phyloP scores from a whole-genome alignment of 2,113 vertebrate species.

The Harpagus bidentatus region DNA sequence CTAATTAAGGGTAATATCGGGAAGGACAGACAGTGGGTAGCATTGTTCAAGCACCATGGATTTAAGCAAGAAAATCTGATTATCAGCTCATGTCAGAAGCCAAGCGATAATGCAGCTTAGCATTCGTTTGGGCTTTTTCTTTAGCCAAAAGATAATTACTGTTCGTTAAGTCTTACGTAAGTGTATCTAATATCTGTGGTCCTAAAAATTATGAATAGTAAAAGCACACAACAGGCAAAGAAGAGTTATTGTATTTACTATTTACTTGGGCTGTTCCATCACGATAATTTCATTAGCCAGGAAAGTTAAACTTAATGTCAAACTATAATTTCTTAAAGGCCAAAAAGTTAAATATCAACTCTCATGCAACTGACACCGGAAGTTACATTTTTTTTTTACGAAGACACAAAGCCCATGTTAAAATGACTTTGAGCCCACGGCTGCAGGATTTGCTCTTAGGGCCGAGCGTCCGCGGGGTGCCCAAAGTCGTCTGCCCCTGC shows the following conservation, averaged over 20 bases:
- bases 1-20: conserved; percentile 97
- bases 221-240: conserved; percentile 78
- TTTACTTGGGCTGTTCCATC: conserved; percentile 74
- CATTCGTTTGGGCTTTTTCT: conserved; percentile 91
- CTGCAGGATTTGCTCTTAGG: background rate
- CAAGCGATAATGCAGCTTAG: conserved; percentile 97
- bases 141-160: conserved; percentile 93
- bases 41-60: conserved; percentile 91
- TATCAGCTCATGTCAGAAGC: conserved; percentile 99
- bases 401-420: conserved; percentile 34
- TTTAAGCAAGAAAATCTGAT: conserved; percentile 99
- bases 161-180: conserved; percentile 84
- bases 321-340: conserved; percentile 76
- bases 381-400: conserved; percentile 34
- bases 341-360: conserved; percentile 74
- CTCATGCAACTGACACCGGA: conserved; percentile 56
- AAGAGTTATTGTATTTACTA: conserved; percentile 81
- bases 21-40: conserved; percentile 90
- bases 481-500: background rate
- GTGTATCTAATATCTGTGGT: conserved; percentile 81
- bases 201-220: conserved; percentile 81
- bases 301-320: conserved; percentile 75
- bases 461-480: background rate
- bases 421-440: background rate
- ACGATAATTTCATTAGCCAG: conserved; percentile 77